Conservation (phyloP, 2,113 vertebrate species). For the Phrynosoma blainvillii region DNA sequence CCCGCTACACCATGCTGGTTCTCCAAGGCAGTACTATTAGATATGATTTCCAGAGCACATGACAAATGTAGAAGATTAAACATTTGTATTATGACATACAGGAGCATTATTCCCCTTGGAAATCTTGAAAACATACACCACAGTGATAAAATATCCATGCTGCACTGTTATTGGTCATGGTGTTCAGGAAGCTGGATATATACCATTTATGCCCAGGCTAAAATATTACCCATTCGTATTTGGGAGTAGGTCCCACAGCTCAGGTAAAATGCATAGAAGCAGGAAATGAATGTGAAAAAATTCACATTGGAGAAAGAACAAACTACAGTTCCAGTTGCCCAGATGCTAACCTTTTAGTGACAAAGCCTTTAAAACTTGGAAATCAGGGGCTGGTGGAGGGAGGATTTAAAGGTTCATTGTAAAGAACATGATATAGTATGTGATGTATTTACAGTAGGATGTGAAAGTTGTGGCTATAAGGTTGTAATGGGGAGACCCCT, state of each 20-base stretch:
- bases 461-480: slow-evolving; percentile 47
- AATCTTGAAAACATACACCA: neutral
- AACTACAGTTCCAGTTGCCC: slow-evolving; percentile 15
- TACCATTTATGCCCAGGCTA: neutral
- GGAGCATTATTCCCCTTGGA: slow-evolving; percentile 15
- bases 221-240: neutral
- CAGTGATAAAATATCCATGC: neutral
- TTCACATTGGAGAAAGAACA: slow-evolving; percentile 46
- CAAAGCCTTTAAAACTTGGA: slow-evolving; percentile 47
- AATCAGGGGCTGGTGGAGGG: neutral
- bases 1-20: too few species aligned
- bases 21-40: neutral
- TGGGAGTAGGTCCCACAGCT: neutral
- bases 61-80: neutral
- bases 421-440: slow-evolving; percentile 35
- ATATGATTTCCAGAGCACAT: neutral
- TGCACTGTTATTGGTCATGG: neutral
- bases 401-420: slow-evolving; percentile 3
- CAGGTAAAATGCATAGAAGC: neutral
- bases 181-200: slow-evolving; percentile 15
- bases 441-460: slow-evolving; percentile 50
- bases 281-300: slow-evolving; percentile 33
- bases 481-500: slow-evolving; percentile 42
- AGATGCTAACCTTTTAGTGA: slow-evolving; percentile 50
- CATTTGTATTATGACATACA: neutral